Percentiles rank a stretch among this genome's conserved stretches.
Conservation (phyloP, 2,113 vertebrate species). For the Zingel zingel region DNA sequence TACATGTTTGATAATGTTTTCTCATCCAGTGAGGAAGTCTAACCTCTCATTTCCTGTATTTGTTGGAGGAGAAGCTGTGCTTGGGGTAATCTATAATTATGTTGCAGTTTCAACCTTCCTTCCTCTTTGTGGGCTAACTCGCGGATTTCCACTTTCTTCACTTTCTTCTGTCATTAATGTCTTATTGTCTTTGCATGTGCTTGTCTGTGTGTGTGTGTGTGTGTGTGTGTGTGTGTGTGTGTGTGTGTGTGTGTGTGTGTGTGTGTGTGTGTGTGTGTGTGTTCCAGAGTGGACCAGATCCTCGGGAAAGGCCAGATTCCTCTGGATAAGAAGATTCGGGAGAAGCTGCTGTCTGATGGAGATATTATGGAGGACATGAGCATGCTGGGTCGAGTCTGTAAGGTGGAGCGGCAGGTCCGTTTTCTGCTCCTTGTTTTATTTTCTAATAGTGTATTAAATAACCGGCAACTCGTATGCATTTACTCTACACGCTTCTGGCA, state of each 20-base stretch:
- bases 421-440: neutral
- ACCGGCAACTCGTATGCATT: neutral
- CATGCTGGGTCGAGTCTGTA: constrained; percentile 97
- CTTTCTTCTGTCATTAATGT: neutral
- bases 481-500: neutral
- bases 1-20: neutral
- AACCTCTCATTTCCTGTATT: neutral
- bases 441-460: neutral
- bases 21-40: constrained; percentile 32
- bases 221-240: neutral
- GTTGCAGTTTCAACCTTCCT: constrained; percentile 18
- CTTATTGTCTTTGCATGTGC: constrained; percentile 5
- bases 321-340: constrained; percentile 94
- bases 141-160: constrained; percentile 1
- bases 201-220: neutral
- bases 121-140: constrained; percentile 15
- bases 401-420: constrained; percentile 96
- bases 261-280: constrained; percentile 14
- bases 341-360: constrained; percentile 92
- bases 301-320: constrained; percentile 96
- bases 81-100: neutral
- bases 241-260: neutral
- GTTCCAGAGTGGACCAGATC: constrained; percentile 95
- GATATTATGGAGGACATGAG: constrained; percentile 94
- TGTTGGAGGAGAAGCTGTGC: neutral